Conservation (phyloP, 2,888 invertebrate genomes). For the Drosophila bunnanda region DNA sequence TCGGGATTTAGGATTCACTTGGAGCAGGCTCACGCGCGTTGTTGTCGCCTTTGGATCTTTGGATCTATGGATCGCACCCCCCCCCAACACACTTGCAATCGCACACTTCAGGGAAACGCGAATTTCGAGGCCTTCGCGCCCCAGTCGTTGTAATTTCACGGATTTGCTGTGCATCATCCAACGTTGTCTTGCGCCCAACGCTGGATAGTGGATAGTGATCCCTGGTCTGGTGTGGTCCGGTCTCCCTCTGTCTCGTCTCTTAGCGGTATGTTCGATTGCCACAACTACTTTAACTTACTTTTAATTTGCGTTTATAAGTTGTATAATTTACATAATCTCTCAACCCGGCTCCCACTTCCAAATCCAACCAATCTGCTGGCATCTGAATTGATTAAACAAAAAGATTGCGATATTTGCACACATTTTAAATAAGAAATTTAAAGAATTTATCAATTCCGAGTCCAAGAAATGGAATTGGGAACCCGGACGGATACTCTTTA, state of each 20-base stretch:
- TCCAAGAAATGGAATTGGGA: conserved; percentile 4
- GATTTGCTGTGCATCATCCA: conserved; percentile 67
- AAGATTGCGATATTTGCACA: not conserved
- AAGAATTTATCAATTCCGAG: not conserved
- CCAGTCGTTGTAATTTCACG: conserved; percentile 50
- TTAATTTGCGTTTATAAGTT: conserved; percentile 38
- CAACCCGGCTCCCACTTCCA: not conserved
- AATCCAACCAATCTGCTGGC: not conserved
- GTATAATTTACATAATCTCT: conserved; percentile 15
- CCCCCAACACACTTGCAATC: conserved; percentile 21
- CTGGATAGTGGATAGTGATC: conserved; percentile 66
- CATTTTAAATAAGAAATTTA: not conserved
- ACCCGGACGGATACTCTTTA: conserved; percentile 12
- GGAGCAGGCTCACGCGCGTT: conserved; percentile 23
- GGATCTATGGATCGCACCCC: conserved; percentile 31
- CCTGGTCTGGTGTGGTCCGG: conserved; percentile 46
- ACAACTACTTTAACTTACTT: conserved; percentile 23
- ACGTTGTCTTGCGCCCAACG: conserved; percentile 71
- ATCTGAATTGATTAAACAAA: not conserved
- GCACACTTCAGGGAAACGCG: conserved; percentile 33
- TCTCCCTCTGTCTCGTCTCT: conserved; percentile 57
- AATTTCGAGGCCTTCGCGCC: conserved; percentile 68
- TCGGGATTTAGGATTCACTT: conserved; percentile 39
- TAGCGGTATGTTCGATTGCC: conserved; percentile 64
- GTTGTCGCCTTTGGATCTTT: conserved; percentile 29